Percentiles rank a stretch among this genome's conserved stretches.
Conservation (phyloP, 2,113 vertebrate species). For the Oostethus manadensis region DNA sequence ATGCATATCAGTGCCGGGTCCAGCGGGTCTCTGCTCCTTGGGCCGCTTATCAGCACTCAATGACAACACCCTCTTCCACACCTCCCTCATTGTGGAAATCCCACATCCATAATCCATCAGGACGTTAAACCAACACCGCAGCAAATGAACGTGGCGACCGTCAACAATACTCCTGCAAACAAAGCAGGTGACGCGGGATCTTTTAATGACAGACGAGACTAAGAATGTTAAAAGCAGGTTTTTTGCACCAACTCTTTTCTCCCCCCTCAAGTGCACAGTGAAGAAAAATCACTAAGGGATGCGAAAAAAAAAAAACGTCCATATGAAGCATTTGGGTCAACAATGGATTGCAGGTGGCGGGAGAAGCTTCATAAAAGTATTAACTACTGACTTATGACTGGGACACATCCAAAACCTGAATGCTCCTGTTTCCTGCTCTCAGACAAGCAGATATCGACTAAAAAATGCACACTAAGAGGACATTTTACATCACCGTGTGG, state of each 20-base stretch:
- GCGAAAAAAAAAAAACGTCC: constrained; percentile 53
- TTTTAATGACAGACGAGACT: constrained; percentile 62
- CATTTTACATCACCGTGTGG: too few species aligned
- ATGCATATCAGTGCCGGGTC: constrained; percentile 33
- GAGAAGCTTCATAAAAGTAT: constrained; percentile 69
- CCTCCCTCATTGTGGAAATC: constrained; percentile 45
- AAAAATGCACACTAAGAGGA: too few species aligned
- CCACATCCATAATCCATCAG: constrained; percentile 47
- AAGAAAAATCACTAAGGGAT: constrained; percentile 40
- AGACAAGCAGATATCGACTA: too few species aligned
- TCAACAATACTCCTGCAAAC: constrained; percentile 26
- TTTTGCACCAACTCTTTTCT: constrained; percentile 1
- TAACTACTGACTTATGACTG: constrained; percentile 46
- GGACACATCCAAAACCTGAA: too few species aligned
- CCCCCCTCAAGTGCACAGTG: constrained; percentile 21
- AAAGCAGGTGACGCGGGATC: constrained; percentile 42
- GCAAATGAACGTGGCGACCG: constrained; percentile 3
- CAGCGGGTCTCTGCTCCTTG: constrained; percentile 33
- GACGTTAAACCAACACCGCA: constrained; percentile 29
- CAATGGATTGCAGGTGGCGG: constrained; percentile 58
- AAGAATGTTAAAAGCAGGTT: constrained; percentile 67
- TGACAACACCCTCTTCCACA: constrained; percentile 33
- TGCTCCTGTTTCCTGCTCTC: too few species aligned
- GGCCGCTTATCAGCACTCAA: constrained; percentile 52
- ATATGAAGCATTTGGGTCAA: constrained; percentile 55